These are phyloP conservation scores for Eristalis pertinax DNA, from an alignment of 2,888 invertebrate genomes.

Conservation along the genomic window DNA sequence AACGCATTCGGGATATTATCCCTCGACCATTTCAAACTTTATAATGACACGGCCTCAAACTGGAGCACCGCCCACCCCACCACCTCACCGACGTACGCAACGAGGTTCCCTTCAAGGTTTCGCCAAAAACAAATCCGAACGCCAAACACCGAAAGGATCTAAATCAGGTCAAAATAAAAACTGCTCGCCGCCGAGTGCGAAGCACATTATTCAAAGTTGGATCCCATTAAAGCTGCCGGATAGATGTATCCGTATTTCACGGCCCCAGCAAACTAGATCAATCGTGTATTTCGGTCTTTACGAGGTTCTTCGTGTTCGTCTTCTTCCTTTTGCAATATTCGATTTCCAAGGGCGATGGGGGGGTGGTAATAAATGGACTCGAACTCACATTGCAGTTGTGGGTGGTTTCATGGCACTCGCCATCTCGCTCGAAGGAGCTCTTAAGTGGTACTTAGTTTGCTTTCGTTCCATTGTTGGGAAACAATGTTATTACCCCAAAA, in stretches of 20 bases:
- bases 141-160: background rate
- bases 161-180: conserved; percentile 46
- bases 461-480: conserved; percentile 65
- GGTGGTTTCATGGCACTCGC: background rate
- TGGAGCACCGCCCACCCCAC: background rate
- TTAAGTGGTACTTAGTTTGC: conserved; percentile 66
- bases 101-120: background rate
- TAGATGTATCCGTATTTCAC: conserved; percentile 23
- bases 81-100: too few relatives aligned
- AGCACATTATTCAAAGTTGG: conserved; percentile 56
- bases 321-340: conserved; percentile 20
- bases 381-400: background rate
- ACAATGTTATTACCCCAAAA: conserved; percentile 67
- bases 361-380: conserved; percentile 50
- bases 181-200: conserved; percentile 10
- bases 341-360: conserved; percentile 22
- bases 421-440: conserved; percentile 36
- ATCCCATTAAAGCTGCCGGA: conserved; percentile 40
- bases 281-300: conserved; percentile 31
- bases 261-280: conserved; percentile 50
- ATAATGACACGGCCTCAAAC: background rate
- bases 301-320: conserved; percentile 16
- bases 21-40: conserved; percentile 6
- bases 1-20: conserved; percentile 1
- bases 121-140: background rate